These are phyloP conservation scores for Littorina saxatilis DNA, from an alignment of 1,140 invertebrate species.

Conservation along the genomic window DNA sequence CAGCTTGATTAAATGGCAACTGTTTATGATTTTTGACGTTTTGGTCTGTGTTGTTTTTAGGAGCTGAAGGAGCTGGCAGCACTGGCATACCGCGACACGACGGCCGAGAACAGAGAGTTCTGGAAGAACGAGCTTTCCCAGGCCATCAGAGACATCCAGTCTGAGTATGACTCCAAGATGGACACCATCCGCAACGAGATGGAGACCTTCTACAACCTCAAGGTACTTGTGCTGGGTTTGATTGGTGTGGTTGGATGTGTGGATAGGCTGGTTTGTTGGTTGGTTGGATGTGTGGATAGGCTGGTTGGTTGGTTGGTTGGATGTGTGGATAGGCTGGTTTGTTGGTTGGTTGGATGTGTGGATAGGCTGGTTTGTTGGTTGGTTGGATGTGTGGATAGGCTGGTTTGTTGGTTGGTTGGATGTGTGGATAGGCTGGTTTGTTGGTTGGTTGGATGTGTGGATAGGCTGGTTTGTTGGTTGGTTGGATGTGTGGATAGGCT, in stretches of 20 bases:
- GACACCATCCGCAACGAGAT: conserved; percentile 75
- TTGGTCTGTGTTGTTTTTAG: too few relatives aligned
- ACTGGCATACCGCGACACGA: conserved; percentile 77
- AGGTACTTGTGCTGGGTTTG: conserved; percentile 53
- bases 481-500: too few relatives aligned
- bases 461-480: too few relatives aligned
- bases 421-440: too few relatives aligned
- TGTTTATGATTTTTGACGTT: too few relatives aligned
- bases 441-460: too few relatives aligned
- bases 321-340: not conserved
- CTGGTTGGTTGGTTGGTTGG: too few relatives aligned
- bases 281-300: too few relatives aligned
- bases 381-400: not conserved
- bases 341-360: not conserved
- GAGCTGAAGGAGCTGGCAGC: conserved; percentile 79
- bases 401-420: too few relatives aligned
- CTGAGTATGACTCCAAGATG: conserved; percentile 76
- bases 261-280: too few relatives aligned
- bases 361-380: too few relatives aligned
- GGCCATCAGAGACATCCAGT: conserved; percentile 78
- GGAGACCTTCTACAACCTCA: conserved; percentile 73
- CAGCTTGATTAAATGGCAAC: too few relatives aligned
- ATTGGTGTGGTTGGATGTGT: not conserved
- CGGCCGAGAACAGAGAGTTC: conserved; percentile 78
- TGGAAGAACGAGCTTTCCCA: conserved; percentile 78